Conservation (phyloP, 1,140 invertebrate species). For the Brachionus plicatilis region DNA sequence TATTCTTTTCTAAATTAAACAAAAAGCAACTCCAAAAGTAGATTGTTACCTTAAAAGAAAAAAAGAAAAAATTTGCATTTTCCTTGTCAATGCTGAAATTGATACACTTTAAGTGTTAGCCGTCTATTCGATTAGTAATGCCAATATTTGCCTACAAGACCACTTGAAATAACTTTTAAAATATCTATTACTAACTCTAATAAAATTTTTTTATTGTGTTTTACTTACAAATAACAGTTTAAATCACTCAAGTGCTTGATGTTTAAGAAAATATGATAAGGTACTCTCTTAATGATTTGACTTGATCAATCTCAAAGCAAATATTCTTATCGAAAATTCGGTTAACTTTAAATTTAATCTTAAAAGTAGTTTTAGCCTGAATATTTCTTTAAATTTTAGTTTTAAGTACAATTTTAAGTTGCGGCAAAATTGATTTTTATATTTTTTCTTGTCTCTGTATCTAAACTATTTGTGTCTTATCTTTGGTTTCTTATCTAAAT, state of each 20-base stretch:
- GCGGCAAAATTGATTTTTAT: conserved; percentile 11
- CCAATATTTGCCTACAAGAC: conserved; percentile 29
- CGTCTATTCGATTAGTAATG: conserved; percentile 25
- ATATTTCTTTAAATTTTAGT: background rate
- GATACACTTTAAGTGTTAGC: background rate
- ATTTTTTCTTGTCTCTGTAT: background rate
- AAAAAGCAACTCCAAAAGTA: background rate
- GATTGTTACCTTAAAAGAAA: background rate
- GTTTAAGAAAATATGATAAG: conserved; percentile 31
- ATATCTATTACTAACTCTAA: conserved; percentile 36
- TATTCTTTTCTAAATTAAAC: background rate
- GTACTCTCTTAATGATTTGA: background rate
- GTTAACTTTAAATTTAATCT: conserved; percentile 27
- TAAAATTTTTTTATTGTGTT: background rate
- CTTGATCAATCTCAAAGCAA: conserved; percentile 24
- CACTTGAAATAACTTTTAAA: conserved; percentile 37
- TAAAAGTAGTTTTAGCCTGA: conserved; percentile 30
- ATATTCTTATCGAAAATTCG: conserved; percentile 33
- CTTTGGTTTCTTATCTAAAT: background rate
- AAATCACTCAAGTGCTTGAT: conserved; percentile 32
- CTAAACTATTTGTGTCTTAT: background rate
- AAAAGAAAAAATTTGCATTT: background rate
- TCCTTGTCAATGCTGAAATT: background rate
- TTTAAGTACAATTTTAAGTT: conserved; percentile 19
- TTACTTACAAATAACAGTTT: conserved; percentile 27